Conservation (phyloP, 2,797 vertebrate species). For the Dryobates pubescens region DNA sequence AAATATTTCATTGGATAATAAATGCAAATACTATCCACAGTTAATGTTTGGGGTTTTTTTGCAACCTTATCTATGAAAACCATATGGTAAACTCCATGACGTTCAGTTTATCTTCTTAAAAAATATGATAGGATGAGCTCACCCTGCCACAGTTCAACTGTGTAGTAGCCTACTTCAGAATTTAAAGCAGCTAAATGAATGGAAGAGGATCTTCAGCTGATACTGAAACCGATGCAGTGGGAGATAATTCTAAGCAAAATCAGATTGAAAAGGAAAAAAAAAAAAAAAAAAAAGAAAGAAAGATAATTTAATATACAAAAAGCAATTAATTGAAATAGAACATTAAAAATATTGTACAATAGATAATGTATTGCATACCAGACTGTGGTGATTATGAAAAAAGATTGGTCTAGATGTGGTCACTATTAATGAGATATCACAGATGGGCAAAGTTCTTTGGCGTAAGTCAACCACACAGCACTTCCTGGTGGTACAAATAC, state of each 20-base stretch:
- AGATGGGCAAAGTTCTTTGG: neutral
- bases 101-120: conserved; percentile 22
- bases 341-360: neutral
- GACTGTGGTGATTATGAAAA: neutral
- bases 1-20: conserved; percentile 43
- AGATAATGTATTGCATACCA: neutral
- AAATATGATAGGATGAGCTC: neutral
- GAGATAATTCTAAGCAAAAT: neutral
- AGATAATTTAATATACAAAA: neutral
- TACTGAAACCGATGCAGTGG: neutral
- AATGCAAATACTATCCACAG: neutral
- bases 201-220: neutral
- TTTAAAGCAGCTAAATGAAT: neutral
- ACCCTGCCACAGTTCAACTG: neutral
- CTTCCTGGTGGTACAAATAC: neutral
- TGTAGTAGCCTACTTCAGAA: neutral
- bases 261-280: neutral
- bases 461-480: neutral
- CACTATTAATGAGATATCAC: neutral
- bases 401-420: neutral
- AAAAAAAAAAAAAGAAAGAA: neutral
- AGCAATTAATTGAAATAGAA: neutral
- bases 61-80: conserved; percentile 48
- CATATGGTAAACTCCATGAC: neutral
- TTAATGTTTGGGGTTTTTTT: neutral